Base-by-base conservation (phyloP, 1,140 invertebrate species). In the Ditylenchus dipsaci region DNA sequence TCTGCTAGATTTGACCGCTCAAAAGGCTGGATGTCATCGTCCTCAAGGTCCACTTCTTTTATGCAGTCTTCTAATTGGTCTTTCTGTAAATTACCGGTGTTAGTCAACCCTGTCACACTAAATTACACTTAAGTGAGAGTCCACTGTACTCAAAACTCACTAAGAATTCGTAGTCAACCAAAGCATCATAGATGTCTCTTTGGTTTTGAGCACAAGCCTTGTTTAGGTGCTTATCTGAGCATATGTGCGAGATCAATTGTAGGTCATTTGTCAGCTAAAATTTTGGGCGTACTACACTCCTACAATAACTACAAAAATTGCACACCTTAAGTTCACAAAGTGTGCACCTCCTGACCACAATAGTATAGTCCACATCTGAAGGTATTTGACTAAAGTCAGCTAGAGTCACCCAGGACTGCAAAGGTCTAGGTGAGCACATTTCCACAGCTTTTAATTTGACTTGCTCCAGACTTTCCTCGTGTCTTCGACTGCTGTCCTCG, bases 401-500 rank as follows among this genome's bases (percentile, higher is more conserved):
- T 45, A 66, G 49, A 5, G 64, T 29, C 33, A 58, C 64, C 64
- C 64, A 66, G 8, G 30, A 66, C n/a, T 66, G 64, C 9, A 3
- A n/a, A 13, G 43, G 64, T 21, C 64, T 21, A 9, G 64, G 64
- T 23, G 64, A 66, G 17, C 26, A 66, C 64, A 66, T 3, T 26
- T 74, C 71, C 45, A 70, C 23, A 7, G 68, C 68, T 33, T 71
- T 57, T 7, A 43, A n/a, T 23, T 49, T 26, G 1, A 73, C 53
- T 47, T 70, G 67, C 26, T 58, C 66, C 13, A 71, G 42, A 29
- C 19, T 38, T 23, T 73, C 38, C 21, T 70, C 68, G 49, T 70
- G 57, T 21, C 69, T 49, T 5, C 49, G 30, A 29, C 49, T 47
- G 30, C 68, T 64, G 17, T 73, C 72, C 23, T 69, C 67, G 23